Conservation (phyloP, 2,113 vertebrate species). For the Hepsetus odoe region DNA sequence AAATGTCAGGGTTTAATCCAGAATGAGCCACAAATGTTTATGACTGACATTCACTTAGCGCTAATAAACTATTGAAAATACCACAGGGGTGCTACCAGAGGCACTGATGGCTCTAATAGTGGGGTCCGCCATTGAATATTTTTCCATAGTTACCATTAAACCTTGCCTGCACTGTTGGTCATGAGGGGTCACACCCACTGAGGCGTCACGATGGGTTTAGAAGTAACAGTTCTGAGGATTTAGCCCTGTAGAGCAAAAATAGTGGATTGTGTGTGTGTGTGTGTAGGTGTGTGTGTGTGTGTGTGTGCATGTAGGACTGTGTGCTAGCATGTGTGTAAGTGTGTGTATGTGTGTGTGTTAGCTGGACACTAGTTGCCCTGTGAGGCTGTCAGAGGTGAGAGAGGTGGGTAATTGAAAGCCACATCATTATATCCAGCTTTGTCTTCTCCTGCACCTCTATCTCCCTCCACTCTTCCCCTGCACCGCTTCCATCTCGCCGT, state of each 20-base stretch:
- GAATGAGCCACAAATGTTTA: no score
- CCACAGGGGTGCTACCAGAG: no score
- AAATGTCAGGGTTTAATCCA: no score
- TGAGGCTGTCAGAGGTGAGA: slow-evolving; percentile 43
- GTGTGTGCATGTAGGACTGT: background rate
- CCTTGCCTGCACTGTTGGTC: no score
- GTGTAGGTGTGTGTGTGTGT: slow-evolving; percentile 28
- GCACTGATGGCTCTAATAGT: no score
- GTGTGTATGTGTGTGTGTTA: background rate
- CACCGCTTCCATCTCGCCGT: slow-evolving; percentile 17
- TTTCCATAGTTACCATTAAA: no score
- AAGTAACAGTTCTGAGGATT: no score
- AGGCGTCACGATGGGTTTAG: no score
- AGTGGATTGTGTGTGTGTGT: background rate
- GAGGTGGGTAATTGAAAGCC: slow-evolving; percentile 53
- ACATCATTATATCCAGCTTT: slow-evolving; percentile 52
- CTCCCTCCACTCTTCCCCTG: slow-evolving; percentile 41
- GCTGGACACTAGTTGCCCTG: slow-evolving; percentile 34
- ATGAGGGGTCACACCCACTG: no score
- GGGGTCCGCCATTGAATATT: no score
- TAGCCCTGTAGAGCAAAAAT: background rate
- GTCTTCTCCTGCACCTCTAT: slow-evolving; percentile 46
- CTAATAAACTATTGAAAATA: no score
- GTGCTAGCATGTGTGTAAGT: slow-evolving; percentile 5
- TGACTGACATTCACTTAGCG: no score